phyloP scores from a whole-genome alignment of 2,888 invertebrate genomes.

The Metalampra italica region DNA sequence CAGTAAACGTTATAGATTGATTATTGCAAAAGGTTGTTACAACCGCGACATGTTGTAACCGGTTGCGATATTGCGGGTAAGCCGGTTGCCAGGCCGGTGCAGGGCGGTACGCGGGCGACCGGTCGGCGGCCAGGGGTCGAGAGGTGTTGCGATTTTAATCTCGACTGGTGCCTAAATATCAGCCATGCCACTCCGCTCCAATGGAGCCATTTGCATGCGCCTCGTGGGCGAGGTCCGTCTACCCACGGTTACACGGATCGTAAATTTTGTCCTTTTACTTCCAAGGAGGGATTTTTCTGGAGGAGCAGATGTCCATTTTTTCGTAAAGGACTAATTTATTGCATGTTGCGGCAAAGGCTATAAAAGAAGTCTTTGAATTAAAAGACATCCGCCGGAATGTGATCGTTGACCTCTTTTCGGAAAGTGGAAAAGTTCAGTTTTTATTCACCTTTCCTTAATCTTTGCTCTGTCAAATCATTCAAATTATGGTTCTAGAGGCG shows the following conservation, averaged over 20 bases:
- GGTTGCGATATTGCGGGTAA: not conserved
- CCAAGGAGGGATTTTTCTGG: slow-evolving; percentile 61
- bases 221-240: slow-evolving; percentile 67
- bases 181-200: slow-evolving; percentile 53
- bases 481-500: not conserved
- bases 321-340: slow-evolving; percentile 70
- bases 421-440: slow-evolving; percentile 25
- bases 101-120: slow-evolving; percentile 5
- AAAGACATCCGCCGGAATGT: slow-evolving; percentile 50
- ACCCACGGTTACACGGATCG: slow-evolving; percentile 71
- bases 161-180: slow-evolving; percentile 40
- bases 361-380: slow-evolving; percentile 63
- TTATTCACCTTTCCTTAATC: slow-evolving; percentile 15
- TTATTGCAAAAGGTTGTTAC: slow-evolving; percentile 9
- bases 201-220: slow-evolving; percentile 74
- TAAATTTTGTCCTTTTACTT: slow-evolving; percentile 76
- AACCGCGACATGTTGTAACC: slow-evolving; percentile 3
- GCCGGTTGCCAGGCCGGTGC: not conserved
- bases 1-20: not conserved
- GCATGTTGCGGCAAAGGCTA: slow-evolving; percentile 58
- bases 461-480: slow-evolving; percentile 12
- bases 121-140: slow-evolving; percentile 31
- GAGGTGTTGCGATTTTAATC: slow-evolving; percentile 61
- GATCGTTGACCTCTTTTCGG: slow-evolving; percentile 48
- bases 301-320: slow-evolving; percentile 73